Evolutionary conservation across 2,113 vertebrate genomes (phyloP).

Genomic region (Gadus chalcogrammus): DNA sequence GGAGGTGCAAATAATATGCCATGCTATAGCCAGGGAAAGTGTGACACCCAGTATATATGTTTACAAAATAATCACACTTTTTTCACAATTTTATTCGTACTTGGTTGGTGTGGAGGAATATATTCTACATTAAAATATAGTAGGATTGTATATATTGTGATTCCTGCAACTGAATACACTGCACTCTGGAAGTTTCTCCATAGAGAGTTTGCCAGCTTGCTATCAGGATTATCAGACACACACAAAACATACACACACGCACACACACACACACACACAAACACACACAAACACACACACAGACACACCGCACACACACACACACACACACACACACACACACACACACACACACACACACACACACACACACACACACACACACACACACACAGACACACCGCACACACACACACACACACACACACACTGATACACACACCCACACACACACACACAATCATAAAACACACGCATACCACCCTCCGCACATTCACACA

Average conservation of each 20-base stretch:
- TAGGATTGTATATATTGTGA: too few relatives aligned
- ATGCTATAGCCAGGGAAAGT: not conserved
- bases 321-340: not conserved
- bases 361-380: not conserved
- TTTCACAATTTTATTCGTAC: not conserved
- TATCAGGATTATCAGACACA: too few relatives aligned
- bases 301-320: not conserved
- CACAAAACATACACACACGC: not conserved
- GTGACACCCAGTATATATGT: not conserved
- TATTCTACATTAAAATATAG: too few relatives aligned
- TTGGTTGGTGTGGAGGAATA: too few relatives aligned
- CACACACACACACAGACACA: too few relatives aligned
- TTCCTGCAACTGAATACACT: too few relatives aligned
- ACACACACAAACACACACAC: not conserved
- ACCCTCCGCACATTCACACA: too few relatives aligned
- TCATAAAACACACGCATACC: too few relatives aligned
- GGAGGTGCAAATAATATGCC: constrained; percentile 18
- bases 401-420: too few relatives aligned
- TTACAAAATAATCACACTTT: not conserved
- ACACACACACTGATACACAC: not conserved
- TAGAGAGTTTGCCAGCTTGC: too few relatives aligned
- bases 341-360: not conserved
- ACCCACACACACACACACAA: not conserved
- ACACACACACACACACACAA: not conserved
- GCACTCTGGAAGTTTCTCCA: too few relatives aligned